Base-by-base conservation (phyloP, 2,888 invertebrate species). In the Stenotaenia linearis region DNA sequence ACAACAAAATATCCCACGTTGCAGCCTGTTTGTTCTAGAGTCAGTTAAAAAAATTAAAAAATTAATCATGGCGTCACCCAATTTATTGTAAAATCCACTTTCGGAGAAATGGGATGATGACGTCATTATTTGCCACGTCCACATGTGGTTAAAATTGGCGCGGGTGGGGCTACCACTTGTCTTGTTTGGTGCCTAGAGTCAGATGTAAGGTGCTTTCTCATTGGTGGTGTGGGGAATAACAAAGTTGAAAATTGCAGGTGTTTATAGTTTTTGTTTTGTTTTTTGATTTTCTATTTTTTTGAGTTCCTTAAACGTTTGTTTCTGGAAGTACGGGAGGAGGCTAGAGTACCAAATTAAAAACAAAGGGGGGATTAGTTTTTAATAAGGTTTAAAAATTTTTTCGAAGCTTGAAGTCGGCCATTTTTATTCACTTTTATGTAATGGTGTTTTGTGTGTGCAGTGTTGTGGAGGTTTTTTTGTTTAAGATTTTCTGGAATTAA, bases 1-100 rank as follows among this genome's bases (percentile, higher is more conserved):
- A 56, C 40, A 61, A 80, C 75, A 35, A 30, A 75, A 80, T 80
- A 80, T 79, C 79, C 81, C 37, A 75, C 76, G 78, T 78, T 79
- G 61, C 50, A 80, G 80, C 61, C 77, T 80, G 76, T 78, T 78
- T 78, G 78, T 78, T 78, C 37, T 40, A 28, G 28, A 78, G 78
- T 78, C 77, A 77, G 77, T 77, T 77, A 32, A 32, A 76, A 30
- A n/a, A n/a, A n/a, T n/a, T n/a, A 76, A 28, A 25, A 56, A 56
- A 56, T 56, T 56, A 56, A 56, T 30, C 30, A 77, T 35, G 77
- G 77, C 77, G 77, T 32, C 77, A 56, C 56, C 56, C 56, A 56
- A 56, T 56, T 56, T 23, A 56, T 56, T 56, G 56, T 56, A 56
- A 56, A 56, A 56, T 56, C 56, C 56, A 56, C 56, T 56, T 56